These are phyloP conservation scores for Helogale parvula DNA, from an alignment of 2,113 vertebrate genomes.

Conservation along the genomic window DNA sequence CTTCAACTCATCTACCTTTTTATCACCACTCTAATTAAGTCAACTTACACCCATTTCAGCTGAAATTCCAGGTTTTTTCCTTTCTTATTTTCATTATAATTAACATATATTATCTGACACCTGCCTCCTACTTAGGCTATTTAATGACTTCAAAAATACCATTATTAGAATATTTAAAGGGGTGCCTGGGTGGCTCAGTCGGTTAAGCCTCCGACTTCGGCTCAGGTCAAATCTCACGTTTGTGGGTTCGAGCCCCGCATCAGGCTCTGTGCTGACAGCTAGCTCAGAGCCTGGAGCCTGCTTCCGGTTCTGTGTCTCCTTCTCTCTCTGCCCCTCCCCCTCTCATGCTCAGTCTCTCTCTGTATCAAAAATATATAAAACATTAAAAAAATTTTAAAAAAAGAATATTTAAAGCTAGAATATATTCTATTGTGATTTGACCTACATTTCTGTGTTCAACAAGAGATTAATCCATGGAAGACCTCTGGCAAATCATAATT, in stretches of 20 bases:
- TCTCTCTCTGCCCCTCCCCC: too few relatives aligned
- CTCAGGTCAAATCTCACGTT: too few relatives aligned
- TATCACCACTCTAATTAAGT: neutral
- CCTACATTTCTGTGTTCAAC: neutral
- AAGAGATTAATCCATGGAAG: neutral
- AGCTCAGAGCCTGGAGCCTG: too few relatives aligned
- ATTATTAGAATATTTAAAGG: neutral
- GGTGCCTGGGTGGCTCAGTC: too few relatives aligned
- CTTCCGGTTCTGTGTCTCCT: too few relatives aligned
- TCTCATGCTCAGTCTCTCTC: too few relatives aligned
- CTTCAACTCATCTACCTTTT: neutral
- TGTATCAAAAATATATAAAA: too few relatives aligned
- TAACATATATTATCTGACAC: neutral
- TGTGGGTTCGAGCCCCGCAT: too few relatives aligned
- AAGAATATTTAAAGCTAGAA: neutral
- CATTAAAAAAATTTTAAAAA: too few relatives aligned
- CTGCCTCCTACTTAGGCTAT: neutral
- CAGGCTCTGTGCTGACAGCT: too few relatives aligned
- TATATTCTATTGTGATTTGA: neutral
- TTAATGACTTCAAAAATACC: neutral
- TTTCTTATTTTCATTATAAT: neutral
- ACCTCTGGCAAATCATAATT: neutral
- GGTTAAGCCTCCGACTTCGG: too few relatives aligned
- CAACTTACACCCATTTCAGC: neutral
- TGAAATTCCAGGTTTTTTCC: neutral